Percentiles rank a stretch among this genome's conserved stretches.
Evolutionary conservation across 2,797 vertebrate genomes (phyloP).

Genomic region (Linurgus olivaceus): DNA sequence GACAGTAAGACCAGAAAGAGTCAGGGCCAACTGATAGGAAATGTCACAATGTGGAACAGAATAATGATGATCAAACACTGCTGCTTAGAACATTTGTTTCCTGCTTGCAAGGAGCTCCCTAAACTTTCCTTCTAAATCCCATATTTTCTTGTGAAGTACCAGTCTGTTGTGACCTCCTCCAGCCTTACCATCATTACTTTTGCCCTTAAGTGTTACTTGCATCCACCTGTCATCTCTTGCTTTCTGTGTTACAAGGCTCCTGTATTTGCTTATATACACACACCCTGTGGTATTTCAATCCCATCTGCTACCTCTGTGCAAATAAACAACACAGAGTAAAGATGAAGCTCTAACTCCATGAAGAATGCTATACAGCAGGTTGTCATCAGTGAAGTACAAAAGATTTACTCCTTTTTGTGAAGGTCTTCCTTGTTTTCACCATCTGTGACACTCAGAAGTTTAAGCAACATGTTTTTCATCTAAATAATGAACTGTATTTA

Average conservation of each 20-base stretch:
- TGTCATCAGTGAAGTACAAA: not conserved
- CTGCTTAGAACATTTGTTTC: not conserved
- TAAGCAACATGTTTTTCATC: not conserved
- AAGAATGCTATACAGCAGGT: not conserved
- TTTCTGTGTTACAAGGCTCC: not conserved
- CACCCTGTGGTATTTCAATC: not conserved
- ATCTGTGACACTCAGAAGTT: not conserved
- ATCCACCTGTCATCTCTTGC: not conserved
- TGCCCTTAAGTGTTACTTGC: not conserved
- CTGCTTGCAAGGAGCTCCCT: not conserved
- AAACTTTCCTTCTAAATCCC: not conserved
- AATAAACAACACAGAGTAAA: not conserved
- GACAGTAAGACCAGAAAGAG: not conserved
- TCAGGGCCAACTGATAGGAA: not conserved
- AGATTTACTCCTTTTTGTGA: not conserved
- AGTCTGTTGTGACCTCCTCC: not conserved
- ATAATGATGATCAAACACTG: not conserved
- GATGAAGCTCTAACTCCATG: not conserved
- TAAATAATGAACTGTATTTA: not conserved
- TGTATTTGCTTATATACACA: not conserved
- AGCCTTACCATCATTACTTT: not conserved
- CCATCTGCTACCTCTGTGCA: not conserved
- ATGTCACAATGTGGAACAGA: not conserved
- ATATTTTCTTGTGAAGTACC: not conserved
- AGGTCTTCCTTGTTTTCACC: not conserved